phyloP scores from a whole-genome alignment of 2,797 vertebrate genomes.

The Euphonia xanthogaster region DNA sequence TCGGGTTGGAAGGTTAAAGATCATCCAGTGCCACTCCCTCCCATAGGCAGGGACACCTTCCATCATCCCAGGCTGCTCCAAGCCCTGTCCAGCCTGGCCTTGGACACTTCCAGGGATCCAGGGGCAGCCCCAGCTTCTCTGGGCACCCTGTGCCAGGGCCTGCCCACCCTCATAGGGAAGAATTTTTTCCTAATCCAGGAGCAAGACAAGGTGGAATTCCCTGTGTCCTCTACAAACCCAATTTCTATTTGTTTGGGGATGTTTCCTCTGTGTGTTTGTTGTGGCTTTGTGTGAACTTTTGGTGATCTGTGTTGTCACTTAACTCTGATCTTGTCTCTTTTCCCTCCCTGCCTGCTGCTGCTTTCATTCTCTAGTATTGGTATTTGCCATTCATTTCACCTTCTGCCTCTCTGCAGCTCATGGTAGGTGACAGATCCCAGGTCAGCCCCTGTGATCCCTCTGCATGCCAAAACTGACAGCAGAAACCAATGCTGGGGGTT shows the following conservation, averaged over 20 bases:
- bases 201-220: neutral
- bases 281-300: conserved; percentile 1
- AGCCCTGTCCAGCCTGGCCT: fast-evolving
- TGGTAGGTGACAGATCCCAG: conserved; percentile 70
- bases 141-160: neutral
- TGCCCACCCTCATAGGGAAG: fast-evolving
- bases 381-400: conserved; percentile 80
- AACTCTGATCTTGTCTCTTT: conserved; percentile 72
- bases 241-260: neutral
- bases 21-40: neutral
- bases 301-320: conserved; percentile 55
- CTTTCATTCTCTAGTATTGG: conserved; percentile 79
- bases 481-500: neutral
- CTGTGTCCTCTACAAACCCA: neutral
- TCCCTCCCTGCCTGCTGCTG: conserved; percentile 69
- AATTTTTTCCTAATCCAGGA: neutral
- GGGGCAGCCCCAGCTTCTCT: neutral
- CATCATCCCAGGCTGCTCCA: fast-evolving
- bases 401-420: conserved; percentile 79
- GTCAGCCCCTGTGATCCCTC: conserved; percentile 17
- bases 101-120: neutral
- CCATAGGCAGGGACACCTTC: neutral
- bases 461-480: conserved; percentile 47
- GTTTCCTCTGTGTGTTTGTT: neutral
- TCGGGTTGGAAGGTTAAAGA: neutral